phyloP scores from a whole-genome alignment of 92 coral and sea anemone genomes.

The Diadumene lineata region DNA sequence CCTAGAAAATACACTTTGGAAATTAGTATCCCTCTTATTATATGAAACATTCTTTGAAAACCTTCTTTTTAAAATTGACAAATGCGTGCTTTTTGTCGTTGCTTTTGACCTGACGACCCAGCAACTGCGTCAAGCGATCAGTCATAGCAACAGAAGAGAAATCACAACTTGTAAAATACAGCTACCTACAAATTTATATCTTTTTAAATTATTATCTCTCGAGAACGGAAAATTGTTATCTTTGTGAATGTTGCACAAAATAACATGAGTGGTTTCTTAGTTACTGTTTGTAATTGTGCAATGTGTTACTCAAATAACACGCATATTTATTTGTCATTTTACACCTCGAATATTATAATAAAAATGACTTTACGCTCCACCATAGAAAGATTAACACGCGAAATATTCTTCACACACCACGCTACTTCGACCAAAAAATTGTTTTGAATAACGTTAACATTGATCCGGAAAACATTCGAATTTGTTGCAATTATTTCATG shows the following conservation, averaged over 20 bases:
- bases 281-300: slow-evolving; percentile 8
- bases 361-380: too few species aligned
- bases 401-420: neutral
- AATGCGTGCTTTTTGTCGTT: slow-evolving; percentile 10
- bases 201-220: too few species aligned
- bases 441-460: neutral
- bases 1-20: neutral
- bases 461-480: neutral
- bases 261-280: neutral
- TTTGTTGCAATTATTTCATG: neutral
- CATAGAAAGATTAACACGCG: neutral
- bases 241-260: neutral
- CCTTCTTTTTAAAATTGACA: neutral
- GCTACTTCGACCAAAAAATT: neutral
- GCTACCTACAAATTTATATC: too few species aligned
- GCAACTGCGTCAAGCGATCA: slow-evolving; percentile 14
- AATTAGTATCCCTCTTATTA: neutral
- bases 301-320: slow-evolving; percentile 13
- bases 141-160: slow-evolving; percentile 14
- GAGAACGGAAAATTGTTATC: neutral
- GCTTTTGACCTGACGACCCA: slow-evolving; percentile 24
- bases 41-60: neutral
- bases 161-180: too few species aligned
- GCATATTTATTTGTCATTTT: neutral
- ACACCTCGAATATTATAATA: too few species aligned